Base-by-base conservation (phyloP, 1,140 invertebrate genomes). In the Philaenus spumarius region DNA sequence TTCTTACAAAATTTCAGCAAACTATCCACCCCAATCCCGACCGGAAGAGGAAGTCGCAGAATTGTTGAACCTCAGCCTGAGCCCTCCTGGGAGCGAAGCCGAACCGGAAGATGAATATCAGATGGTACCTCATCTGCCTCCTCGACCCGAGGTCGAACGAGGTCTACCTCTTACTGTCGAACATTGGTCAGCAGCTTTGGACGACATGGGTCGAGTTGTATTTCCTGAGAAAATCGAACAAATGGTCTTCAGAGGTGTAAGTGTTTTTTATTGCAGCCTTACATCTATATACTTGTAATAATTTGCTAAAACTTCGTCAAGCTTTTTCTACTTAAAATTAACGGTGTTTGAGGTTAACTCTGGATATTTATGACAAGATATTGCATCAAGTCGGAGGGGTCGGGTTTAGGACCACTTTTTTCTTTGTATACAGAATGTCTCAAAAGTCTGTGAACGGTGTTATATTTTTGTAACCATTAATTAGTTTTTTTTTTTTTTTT, bases 181-280 rank as follows among this genome's bases (percentile, higher is more conserved):
- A 54, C 86, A 93, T 67, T 97, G 93, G 92, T 73, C 81, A 14
- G 81, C 79, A 62, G 81, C 84, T 65, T 82, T 88, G 68, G 87
- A 93, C 70, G 67, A 77, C 23, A 84, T 90, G 51, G 93, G 93
- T 4, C 78, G 82, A 68, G 78, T 96, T 1, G 75, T 75, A 64
- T 82, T 89, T 70, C 76, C 83, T 1, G 79, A 83, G 12, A 75
- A 77, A 4, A 75, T 90, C 0, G 90, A 85, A 71, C 80, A 87
- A 66, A 79, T 88, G n/a, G 90, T 96, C 63, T 96, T 95, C 72
- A 82, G 83, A 76, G 94, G 94, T 66, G 93, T 95, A 73, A 77
- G 83, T 62, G 40, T 11, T 53, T 59, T 34, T 47, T 12, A 34
- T n/a, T n/a, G n/a, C n/a, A n/a, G n/a, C n/a, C n/a, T n/a, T n/a